Evolutionary conservation across 2,888 invertebrate genomes (phyloP).

Genomic region (Oscheius sp.): DNA sequence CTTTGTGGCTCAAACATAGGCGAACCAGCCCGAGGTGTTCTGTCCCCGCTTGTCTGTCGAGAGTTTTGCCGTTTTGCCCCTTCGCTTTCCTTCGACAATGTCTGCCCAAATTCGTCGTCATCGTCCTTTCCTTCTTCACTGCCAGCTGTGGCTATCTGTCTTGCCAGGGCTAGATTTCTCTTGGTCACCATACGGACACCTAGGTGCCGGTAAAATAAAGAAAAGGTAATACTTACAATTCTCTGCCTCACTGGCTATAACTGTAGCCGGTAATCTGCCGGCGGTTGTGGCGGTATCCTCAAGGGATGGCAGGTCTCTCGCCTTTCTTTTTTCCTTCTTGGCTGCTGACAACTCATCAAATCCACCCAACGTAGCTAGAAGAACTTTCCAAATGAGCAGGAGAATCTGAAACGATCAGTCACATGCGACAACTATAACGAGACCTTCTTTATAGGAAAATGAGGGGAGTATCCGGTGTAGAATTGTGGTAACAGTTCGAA

Average conservation of each 20-base stretch:
- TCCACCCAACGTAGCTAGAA: constrained; percentile 88
- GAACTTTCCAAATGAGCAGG: constrained; percentile 92
- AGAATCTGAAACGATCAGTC: constrained; percentile 78
- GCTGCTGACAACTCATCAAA: constrained; percentile 84
- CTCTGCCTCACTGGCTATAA: constrained; percentile 46
- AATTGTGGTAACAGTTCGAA: constrained; percentile 95
- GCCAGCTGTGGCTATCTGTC: constrained; percentile 55
- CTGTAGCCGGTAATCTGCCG: constrained; percentile 75
- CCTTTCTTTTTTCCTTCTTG: constrained; percentile 61
- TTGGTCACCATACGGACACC: constrained; percentile 35
- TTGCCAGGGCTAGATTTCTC: constrained; percentile 43
- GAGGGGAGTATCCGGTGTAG: constrained; percentile 93
- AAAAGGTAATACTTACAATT: too few relatives aligned
- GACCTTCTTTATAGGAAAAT: constrained; percentile 98
- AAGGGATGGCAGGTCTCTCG: constrained; percentile 79
- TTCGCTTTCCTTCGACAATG: constrained; percentile 9
- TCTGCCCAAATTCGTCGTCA: constrained; percentile 20
- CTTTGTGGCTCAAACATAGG: constrained; percentile 47
- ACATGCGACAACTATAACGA: constrained; percentile 32
- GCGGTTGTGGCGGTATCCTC: constrained; percentile 97
- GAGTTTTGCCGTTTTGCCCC: constrained; percentile 7
- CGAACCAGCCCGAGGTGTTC: constrained; percentile 64
- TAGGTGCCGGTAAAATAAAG: background rate
- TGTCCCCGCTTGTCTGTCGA: constrained; percentile 54
- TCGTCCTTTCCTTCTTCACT: constrained; percentile 47